phyloP scores from a whole-genome alignment of 2,888 invertebrate genomes.

The Eutolmus rufibarbis region DNA sequence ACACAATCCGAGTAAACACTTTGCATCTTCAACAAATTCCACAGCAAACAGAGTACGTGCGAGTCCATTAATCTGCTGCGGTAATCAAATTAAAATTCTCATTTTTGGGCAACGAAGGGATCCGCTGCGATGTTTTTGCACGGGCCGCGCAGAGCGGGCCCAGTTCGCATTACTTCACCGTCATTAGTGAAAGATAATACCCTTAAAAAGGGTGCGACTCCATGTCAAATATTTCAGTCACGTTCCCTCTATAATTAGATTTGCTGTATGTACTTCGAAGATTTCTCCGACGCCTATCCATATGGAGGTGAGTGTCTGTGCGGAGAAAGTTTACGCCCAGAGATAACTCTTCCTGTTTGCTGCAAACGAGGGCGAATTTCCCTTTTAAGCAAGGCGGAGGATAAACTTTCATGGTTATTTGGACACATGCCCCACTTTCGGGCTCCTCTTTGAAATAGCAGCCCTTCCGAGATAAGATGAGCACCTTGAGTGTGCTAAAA shows the following conservation, averaged over 20 bases:
- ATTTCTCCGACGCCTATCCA: conserved; percentile 7
- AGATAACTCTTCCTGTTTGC: conserved; percentile 34
- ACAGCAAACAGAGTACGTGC: conserved; percentile 1
- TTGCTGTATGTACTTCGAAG: conserved; percentile 26
- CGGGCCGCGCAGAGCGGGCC: neutral
- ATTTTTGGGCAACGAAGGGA: neutral
- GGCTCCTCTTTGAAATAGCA: conserved; percentile 22
- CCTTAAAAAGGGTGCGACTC: conserved; percentile 44
- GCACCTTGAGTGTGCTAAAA: conserved; percentile 34
- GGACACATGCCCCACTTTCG: conserved; percentile 18
- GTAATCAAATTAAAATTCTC: conserved; percentile 37
- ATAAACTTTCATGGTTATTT: conserved; percentile 15
- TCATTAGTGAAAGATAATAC: conserved; percentile 46
- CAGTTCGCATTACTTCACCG: conserved; percentile 20
- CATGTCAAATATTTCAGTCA: conserved; percentile 38
- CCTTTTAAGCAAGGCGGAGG: conserved; percentile 6
- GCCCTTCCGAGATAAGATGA: conserved; percentile 17
- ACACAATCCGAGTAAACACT: conserved; percentile 31
- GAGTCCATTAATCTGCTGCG: conserved; percentile 24
- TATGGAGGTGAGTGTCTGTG: neutral
- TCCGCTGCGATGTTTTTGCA: neutral
- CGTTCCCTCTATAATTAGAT: conserved; percentile 40
- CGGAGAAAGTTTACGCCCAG: conserved; percentile 13
- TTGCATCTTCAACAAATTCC: conserved; percentile 24
- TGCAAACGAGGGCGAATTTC: conserved; percentile 4